Conservation (phyloP, 2,888 invertebrate species). For the Caenorhabditis sp. region DNA sequence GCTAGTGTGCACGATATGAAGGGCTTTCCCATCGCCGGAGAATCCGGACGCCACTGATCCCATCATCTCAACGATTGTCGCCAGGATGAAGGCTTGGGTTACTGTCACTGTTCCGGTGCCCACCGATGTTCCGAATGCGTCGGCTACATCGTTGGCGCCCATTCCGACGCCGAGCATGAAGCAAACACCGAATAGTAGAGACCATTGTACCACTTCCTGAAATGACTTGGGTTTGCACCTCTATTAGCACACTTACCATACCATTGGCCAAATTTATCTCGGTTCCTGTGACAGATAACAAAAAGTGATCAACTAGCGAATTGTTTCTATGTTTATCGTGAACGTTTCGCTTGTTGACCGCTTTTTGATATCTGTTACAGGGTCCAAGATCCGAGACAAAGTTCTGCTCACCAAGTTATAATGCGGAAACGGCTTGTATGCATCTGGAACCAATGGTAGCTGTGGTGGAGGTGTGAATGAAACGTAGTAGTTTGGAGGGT, state of each 20-base stretch:
- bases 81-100: constrained; percentile 93
- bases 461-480: constrained; percentile 5
- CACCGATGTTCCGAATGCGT: constrained; percentile 91
- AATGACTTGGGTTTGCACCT: constrained; percentile 4
- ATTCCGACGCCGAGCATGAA: constrained; percentile 87
- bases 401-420: constrained; percentile 48
- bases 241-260: too few relatives aligned
- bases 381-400: too few relatives aligned
- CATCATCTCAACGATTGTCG: constrained; percentile 95
- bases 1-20: constrained; percentile 90
- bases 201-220: constrained; percentile 65
- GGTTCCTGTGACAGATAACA: too few relatives aligned
- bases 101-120: constrained; percentile 87
- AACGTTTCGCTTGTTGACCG: too few relatives aligned
- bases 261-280: too few relatives aligned
- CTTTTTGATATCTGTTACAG: too few relatives aligned
- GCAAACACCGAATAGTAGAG: constrained; percentile 61
- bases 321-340: too few relatives aligned
- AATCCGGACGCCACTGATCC: constrained; percentile 95
- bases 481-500: constrained; percentile 11
- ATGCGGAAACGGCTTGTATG: constrained; percentile 49
- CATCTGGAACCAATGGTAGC: background rate
- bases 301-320: too few relatives aligned
- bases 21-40: constrained; percentile 25
- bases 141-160: constrained; percentile 98